Evolutionary conservation across 2,888 invertebrate genomes (phyloP).

Genomic region (Bedellia somnulentella): DNA sequence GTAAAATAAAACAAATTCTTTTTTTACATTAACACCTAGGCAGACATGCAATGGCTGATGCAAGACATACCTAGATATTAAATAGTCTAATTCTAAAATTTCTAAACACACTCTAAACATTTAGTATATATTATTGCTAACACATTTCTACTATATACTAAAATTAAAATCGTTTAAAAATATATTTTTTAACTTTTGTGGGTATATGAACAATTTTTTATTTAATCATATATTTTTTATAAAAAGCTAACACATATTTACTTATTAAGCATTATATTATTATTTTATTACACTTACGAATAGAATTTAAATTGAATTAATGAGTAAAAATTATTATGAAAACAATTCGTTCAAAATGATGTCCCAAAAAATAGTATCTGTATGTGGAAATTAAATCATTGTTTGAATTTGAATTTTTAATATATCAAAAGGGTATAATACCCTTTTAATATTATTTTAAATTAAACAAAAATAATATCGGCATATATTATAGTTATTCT

Average conservation of each 20-base stretch:
- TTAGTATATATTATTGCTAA: neutral
- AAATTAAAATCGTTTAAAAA: conserved; percentile 8
- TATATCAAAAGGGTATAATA: no score
- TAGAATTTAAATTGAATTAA: no score
- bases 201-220: conserved; percentile 46
- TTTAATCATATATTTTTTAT: conserved; percentile 24
- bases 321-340: no score
- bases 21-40: conserved; percentile 34
- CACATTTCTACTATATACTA: conserved; percentile 5
- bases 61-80: conserved; percentile 36
- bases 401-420: no score
- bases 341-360: no score
- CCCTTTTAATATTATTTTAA: no score
- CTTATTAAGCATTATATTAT: conserved; percentile 2
- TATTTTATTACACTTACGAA: no score
- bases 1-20: conserved; percentile 19
- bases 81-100: conserved; percentile 21
- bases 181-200: conserved; percentile 20
- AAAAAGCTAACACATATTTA: conserved; percentile 24
- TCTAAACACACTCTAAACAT: neutral
- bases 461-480: no score
- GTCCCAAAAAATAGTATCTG: no score
- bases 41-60: conserved; percentile 47
- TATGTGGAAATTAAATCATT: no score
- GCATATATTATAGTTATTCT: no score